Evolutionary conservation across 2,888 invertebrate species (phyloP), one percentile per base, ranked within the genome.

Genomic region (Agrochola lychnidis): DNA sequence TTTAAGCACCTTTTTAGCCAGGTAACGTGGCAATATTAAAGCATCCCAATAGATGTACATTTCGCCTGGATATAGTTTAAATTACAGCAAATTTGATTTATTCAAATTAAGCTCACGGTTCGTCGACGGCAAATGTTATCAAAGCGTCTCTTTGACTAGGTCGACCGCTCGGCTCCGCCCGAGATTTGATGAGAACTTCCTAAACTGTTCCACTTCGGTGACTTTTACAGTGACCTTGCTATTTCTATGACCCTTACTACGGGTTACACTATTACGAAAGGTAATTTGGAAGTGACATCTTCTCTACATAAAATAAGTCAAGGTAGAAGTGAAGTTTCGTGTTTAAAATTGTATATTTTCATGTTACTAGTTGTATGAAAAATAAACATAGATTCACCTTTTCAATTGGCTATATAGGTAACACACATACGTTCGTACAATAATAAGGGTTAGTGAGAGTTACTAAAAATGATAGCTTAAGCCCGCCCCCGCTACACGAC

Each of bases 71-170:
- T 87, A 81, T 87, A 87, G 86, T 88, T 87, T 82, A 90, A 91
- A 91, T 92, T 90, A 90, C 89, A 85, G 86, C 89, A 91, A 92
- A 93, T 94, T 95, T 93, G 94, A 95, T 95, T 94, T 94, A 94
- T 94, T 94, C 92, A 94, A 94, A 94, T 94, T 92, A 93, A 91
- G 88, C 91, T 91, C 89, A 91, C 89, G 92, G 92, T 91, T 93
- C 91, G 92, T 89, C 89, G 91, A 85, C 89, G 86, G 89, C 90
- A 91, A 93, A 93, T 92, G 92, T 93, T 94, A 93, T 94, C 94
- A 94, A 94, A 94, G 94, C 91, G 91, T 86, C 92, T 93, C 92
- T 94, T 92, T 92, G 92, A 91, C 90, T 91, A 89, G 92, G 91
- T 90, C 91, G 91, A 90, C 92, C 91, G 92, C 90, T 87, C 81